Base-by-base conservation (phyloP, 2,888 invertebrate species). In the Dastarcus helophoroides region DNA sequence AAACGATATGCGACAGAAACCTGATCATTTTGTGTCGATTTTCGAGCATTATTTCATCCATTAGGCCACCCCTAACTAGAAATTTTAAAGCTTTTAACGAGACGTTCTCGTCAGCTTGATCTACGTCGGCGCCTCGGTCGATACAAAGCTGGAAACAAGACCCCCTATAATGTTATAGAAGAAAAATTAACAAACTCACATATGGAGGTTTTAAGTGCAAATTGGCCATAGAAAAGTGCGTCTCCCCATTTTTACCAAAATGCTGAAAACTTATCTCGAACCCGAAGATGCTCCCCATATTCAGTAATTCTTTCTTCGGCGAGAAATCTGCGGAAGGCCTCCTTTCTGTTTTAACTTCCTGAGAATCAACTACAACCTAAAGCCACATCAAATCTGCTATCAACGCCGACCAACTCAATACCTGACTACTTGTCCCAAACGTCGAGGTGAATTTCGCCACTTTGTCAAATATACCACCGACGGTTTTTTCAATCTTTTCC, bases 131-230 rank as follows among this genome's bases (percentile, higher is more conserved):
- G 16, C 42, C 50, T 32, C 46, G 36, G n/a, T 51, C 53, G 22
- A 47, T 43, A 40, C 53, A 53, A 10, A 49, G 39, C 53, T 53
- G 27, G 29, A 43, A 42, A 32, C 9, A n/a, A n/a, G n/a, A n/a
- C n/a, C n/a, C n/a, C n/a, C n/a, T n/a, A n/a, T n/a, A n/a, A n/a
- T n/a, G n/a, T n/a, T 26, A 22, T n/a, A 15, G 11, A 14, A 5
- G 10, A 32, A 12, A 3, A 15, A 9, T 15, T 11, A 9, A 4
- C 11, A 6, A 23, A 43, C 43, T 41, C 41, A 54, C 54, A 41
- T 47, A 40, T 36, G 47, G 33, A 19, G 53, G 52, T 17, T 48
- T 41, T 3, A 46, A 36, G 25, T 42, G 46, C 14, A 54, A 33
- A 19, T 46, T 46, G 13, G 51, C 22, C 22, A 54, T 10, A 11